Evolutionary conservation across 2,113 vertebrate genomes (phyloP), one percentile per base, ranked within the genome.

Genomic region (Plestiodon gilberti): DNA sequence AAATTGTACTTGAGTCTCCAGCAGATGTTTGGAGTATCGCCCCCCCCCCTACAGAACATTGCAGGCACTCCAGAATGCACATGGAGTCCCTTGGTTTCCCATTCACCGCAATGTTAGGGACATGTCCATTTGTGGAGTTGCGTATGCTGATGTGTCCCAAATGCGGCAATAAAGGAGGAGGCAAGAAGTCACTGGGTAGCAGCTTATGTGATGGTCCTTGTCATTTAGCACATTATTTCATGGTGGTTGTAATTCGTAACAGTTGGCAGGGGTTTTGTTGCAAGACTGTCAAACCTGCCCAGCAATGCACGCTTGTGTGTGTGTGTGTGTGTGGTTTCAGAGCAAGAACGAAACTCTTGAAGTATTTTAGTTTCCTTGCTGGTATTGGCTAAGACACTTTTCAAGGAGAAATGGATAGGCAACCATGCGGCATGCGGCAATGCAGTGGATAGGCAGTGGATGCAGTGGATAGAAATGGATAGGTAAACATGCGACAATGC

Each of bases 331-430:
- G 90, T 76, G 82, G 80, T 55, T 83, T n/a, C 14, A 79, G 61
- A 38, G 74, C 76, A 52, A 89, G 35, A 55, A 13, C 67, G 62
- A 81, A 81, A 22, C 78, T 81, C 87, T 74, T 30, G 17, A 17
- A 75, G 59, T 80, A 6, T 89, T 74, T 61, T 3, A 87, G 77
- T 62, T n/a, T n/a, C 87, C 73, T 18, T 3, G 59, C 87, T 55
- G 70, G 84, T 92, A 79, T 67, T 17, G 71, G 30, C 30, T 28
- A 70, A 87, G 57, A 8, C n/a, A 40, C 82, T 83, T 89, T 87
- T 87, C 85, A 89, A 84, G 73, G 52, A 79, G 35, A 82, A 81
- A 13, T 35, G 65, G 62, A 55, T 61, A 76, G 87, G 61, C n/a
- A n/a, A n/a, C n/a, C n/a, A n/a, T n/a, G n/a, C n/a, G n/a, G n/a